These are phyloP conservation scores for Syncerus caffer DNA, from an alignment of 2,797 vertebrate species.

Conservation along the genomic window DNA sequence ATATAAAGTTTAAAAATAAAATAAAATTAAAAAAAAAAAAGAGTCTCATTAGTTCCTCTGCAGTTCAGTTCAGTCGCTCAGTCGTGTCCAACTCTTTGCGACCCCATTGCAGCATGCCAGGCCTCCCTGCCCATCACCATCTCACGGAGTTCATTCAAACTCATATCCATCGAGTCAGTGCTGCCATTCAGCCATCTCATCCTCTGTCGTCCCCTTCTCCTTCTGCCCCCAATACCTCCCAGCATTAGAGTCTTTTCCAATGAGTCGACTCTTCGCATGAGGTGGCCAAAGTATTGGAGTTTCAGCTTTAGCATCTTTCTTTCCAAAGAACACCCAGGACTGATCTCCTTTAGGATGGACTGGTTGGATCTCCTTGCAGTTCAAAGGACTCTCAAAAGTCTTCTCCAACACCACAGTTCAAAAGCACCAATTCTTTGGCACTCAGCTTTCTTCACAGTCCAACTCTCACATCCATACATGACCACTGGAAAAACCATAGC, in stretches of 20 bases:
- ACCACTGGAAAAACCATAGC: not conserved
- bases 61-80: too few species aligned
- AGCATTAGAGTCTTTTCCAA: not conserved
- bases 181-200: not conserved
- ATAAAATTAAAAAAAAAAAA: too few species aligned
- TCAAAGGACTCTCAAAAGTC: not conserved
- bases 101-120: too few species aligned
- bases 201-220: not conserved
- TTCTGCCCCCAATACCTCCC: not conserved
- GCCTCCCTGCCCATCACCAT: too few species aligned
- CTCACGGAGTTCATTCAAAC: too few species aligned
- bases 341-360: not conserved
- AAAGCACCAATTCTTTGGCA: not conserved
- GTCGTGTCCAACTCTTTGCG: fast-evolving
- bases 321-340: not conserved
- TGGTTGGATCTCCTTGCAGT: not conserved
- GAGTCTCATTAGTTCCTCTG: not conserved
- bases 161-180: not conserved
- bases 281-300: not conserved
- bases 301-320: not conserved
- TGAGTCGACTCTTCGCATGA: not conserved
- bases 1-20: too few species aligned
- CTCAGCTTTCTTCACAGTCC: not conserved
- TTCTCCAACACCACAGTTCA: not conserved
- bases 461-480: not conserved